These are phyloP conservation scores for Himalopsyche tibetana DNA, from an alignment of 2,888 invertebrate genomes.

Conservation along the genomic window DNA sequence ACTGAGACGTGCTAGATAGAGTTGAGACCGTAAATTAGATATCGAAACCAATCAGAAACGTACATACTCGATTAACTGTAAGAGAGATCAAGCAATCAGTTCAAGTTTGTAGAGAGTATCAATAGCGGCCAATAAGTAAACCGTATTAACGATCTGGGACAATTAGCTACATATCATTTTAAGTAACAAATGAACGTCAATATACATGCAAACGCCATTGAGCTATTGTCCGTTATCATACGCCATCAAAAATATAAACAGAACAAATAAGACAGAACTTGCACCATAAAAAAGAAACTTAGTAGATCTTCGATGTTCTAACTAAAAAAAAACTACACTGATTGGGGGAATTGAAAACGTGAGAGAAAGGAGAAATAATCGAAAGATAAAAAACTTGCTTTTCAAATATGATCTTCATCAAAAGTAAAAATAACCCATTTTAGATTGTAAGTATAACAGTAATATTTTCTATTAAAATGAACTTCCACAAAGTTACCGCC, in stretches of 20 bases:
- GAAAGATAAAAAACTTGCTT: no score
- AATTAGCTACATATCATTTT: not conserved
- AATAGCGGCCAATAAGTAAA: not conserved
- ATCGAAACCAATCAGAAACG: not conserved
- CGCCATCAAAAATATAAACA: no score
- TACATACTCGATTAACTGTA: constrained; percentile 12
- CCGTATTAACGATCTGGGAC: not conserved
- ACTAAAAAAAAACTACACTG: not conserved
- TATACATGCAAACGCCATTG: no score
- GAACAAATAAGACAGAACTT: no score
- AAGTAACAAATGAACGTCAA: not conserved
- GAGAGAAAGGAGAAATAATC: constrained; percentile 13
- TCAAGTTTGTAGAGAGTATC: not conserved
- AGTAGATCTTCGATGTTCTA: no score
- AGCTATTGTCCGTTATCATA: no score
- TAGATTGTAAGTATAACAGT: no score
- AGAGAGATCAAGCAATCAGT: constrained; percentile 26
- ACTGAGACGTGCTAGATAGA: not conserved
- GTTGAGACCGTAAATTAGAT: not conserved
- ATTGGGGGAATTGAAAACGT: not conserved
- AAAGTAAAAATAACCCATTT: no score
- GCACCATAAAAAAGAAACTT: no score
- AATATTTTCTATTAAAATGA: no score
- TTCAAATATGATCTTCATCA: no score
- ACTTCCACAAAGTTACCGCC: no score